Conservation (phyloP, 2,113 vertebrate species). For the Piaya cayana region DNA sequence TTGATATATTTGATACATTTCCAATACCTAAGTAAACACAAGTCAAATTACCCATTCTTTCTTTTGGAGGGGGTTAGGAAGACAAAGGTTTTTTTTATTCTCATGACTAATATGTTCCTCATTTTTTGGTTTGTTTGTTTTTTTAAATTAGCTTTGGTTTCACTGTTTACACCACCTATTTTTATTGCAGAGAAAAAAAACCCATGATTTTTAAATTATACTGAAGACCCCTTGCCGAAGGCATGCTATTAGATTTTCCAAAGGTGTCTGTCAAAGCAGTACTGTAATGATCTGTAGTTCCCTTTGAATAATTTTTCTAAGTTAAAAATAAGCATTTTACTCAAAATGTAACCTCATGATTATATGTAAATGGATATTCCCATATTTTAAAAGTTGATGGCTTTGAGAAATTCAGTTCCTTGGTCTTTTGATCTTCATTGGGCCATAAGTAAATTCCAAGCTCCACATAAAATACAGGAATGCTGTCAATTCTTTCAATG, state of each 20-base stretch:
- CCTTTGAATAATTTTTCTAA: background rate
- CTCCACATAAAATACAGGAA: background rate
- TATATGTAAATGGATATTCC: background rate
- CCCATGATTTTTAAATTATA: background rate
- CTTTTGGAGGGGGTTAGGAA: background rate
- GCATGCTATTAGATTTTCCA: background rate
- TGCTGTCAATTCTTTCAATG: background rate
- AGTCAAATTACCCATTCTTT: background rate
- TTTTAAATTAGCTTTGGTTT: background rate
- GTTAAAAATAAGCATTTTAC: background rate
- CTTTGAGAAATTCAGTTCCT: background rate
- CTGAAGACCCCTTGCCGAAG: background rate
- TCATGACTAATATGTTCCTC: background rate
- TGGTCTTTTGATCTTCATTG: background rate
- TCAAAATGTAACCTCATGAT: background rate
- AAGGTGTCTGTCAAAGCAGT: background rate
- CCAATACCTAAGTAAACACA: background rate
- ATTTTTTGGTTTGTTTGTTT: too few species aligned
- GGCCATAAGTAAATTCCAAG: background rate
- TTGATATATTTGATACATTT: slow-evolving; percentile 2
- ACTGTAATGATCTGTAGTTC: background rate
- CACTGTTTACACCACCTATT: background rate
- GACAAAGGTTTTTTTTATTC: background rate
- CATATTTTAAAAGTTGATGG: background rate
- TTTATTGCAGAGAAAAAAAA: background rate